A percentile compares a stretch with the other conserved stretches of the same genome.
These are phyloP conservation scores for Heteractis magnifica DNA, from an alignment of 92 coral and sea anemone species.

Conservation along the genomic window DNA sequence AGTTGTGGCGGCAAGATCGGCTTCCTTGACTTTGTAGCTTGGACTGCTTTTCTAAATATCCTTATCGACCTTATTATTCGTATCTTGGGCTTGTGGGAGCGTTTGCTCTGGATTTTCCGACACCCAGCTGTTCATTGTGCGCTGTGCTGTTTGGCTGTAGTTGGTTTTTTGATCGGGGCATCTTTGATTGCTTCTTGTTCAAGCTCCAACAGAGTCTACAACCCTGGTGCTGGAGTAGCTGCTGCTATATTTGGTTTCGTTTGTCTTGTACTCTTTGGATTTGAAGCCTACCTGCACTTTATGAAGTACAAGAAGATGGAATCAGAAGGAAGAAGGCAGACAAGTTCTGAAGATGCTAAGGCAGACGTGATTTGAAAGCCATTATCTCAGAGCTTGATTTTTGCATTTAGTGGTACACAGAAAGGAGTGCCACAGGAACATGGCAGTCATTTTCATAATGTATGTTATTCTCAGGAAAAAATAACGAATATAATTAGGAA, in stretches of 20 bases:
- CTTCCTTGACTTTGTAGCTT: slow-evolving; percentile 77
- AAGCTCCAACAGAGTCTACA: neutral
- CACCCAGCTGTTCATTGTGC: slow-evolving; percentile 65
- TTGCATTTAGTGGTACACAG: neutral
- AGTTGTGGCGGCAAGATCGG: slow-evolving; percentile 36
- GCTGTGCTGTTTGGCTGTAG: slow-evolving; percentile 62
- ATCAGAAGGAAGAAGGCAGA: slow-evolving; percentile 60
- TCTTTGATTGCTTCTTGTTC: slow-evolving; percentile 64
- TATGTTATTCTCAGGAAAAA: neutral
- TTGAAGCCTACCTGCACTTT: slow-evolving; percentile 71
- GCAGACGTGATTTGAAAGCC: slow-evolving; percentile 35
- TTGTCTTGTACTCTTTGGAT: slow-evolving; percentile 60
- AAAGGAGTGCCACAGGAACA: neutral
- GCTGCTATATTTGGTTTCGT: slow-evolving; percentile 79
- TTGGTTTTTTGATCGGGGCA: slow-evolving; percentile 67
- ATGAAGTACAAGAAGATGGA: slow-evolving; percentile 62
- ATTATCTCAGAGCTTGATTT: neutral
- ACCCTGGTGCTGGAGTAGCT: slow-evolving; percentile 60
- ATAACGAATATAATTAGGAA: neutral
- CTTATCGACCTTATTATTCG: slow-evolving; percentile 82
- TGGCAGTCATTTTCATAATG: neutral
- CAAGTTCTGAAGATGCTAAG: slow-evolving; percentile 35
- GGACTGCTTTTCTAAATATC: slow-evolving; percentile 84
- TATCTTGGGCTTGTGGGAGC: slow-evolving; percentile 86
- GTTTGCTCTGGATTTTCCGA: slow-evolving; percentile 70